Percentiles rank a stretch among this genome's conserved stretches.
phyloP scores from a whole-genome alignment of 2,113 vertebrate genomes.

The Rhinopomastus cyanomelas region DNA sequence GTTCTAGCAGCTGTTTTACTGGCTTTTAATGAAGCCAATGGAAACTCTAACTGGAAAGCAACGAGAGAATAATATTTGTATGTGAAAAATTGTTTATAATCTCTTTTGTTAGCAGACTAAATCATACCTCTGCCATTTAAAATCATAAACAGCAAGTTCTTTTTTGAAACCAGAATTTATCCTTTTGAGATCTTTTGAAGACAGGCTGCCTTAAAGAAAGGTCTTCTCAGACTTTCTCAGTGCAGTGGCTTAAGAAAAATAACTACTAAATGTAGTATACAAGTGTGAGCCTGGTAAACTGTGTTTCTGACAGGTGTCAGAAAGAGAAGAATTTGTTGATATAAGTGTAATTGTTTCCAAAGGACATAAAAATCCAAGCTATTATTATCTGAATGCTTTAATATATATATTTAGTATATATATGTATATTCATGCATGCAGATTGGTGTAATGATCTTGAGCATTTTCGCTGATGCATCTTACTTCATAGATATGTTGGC shows the following conservation, averaged over 20 bases:
- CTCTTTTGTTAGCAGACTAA: constrained; percentile 39
- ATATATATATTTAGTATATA: background rate
- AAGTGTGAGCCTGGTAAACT: background rate
- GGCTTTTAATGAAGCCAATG: constrained; percentile 6
- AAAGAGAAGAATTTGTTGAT: constrained; percentile 22
- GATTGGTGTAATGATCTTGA: background rate
- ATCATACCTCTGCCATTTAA: constrained; percentile 39
- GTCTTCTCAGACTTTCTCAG: background rate
- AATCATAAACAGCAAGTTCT: constrained; percentile 19
- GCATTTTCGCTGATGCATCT: background rate
- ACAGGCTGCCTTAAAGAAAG: constrained; percentile 35
- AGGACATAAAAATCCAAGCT: background rate
- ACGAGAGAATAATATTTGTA: constrained; percentile 18
- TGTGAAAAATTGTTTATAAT: background rate
- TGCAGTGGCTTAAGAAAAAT: constrained; percentile 12
- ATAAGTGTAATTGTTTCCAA: background rate
- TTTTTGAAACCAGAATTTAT: constrained; percentile 37
- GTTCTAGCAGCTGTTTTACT: constrained; percentile 48
- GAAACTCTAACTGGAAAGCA: constrained; percentile 56
- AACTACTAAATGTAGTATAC: background rate
- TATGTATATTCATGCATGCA: background rate
- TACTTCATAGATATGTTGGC: background rate
- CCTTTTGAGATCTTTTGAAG: constrained; percentile 46
- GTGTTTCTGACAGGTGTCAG: background rate
- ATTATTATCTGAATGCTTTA: background rate